phyloP scores from a whole-genome alignment of 2,113 vertebrate genomes.

The Prionailurus bengalensis region DNA sequence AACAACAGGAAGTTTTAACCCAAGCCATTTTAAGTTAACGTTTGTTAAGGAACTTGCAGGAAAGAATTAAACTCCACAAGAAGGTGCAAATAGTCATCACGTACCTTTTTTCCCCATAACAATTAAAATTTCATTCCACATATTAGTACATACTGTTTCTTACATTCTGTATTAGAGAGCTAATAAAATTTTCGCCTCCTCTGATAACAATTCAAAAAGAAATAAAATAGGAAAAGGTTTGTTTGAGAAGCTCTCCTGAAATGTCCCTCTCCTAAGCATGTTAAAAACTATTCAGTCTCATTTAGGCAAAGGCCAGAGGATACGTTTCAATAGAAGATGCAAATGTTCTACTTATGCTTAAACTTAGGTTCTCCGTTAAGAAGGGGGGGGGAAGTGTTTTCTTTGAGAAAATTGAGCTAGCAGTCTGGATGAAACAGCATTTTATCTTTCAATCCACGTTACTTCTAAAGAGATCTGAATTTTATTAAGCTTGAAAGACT shows the following conservation, averaged over 20 bases:
- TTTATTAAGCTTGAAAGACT: not conserved
- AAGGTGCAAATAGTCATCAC: not conserved
- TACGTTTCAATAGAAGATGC: not conserved
- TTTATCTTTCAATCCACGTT: slow-evolving; percentile 8
- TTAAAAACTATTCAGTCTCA: not conserved
- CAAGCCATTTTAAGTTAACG: slow-evolving; percentile 6
- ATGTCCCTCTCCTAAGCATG: not conserved
- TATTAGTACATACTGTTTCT: not conserved
- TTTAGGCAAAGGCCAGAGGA: not conserved
- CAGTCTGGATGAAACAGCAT: not conserved
- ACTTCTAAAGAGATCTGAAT: not conserved
- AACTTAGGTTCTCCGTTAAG: not conserved
- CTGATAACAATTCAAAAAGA: slow-evolving; percentile 13
- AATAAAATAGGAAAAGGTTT: not conserved
- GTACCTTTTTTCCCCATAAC: not conserved
- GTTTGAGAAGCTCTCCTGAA: not conserved
- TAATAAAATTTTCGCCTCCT: not conserved
- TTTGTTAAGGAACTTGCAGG: slow-evolving; percentile 7
- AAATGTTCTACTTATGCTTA: not conserved
- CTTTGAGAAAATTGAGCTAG: not conserved
- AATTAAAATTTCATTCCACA: slow-evolving; percentile 21
- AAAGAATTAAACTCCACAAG: not conserved
- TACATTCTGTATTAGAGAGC: not conserved
- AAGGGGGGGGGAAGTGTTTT: not conserved
- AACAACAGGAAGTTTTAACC: not conserved